Evolutionary conservation across 2,113 vertebrate species (phyloP), one percentile per base, ranked within the genome.

Genomic region (Cyanocitta stelleri): DNA sequence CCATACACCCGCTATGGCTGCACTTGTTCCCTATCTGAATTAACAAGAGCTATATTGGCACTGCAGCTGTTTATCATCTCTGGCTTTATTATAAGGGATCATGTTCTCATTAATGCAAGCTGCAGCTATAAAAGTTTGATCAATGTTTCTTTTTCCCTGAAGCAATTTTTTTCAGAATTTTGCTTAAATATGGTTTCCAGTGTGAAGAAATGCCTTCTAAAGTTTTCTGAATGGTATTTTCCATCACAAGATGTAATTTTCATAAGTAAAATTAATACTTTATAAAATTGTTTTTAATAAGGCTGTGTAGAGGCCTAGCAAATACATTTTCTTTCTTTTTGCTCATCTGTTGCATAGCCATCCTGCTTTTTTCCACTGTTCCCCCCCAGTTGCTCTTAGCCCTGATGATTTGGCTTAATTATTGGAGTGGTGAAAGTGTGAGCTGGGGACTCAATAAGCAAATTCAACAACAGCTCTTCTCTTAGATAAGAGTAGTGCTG

Each of bases 1-100:
- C 80, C 83, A 35, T 66, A 63, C 79, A 89, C 52, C 66, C 83
- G 59, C 81, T 85, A 67, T 4, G 69, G 77, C 61, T 93, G 82
- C 52, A 76, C 83, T 94, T 96, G 90, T 95, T 97, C 93, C 18
- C 14, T 67, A 20, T 85, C 83, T 92, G 89, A 96, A 80, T 74
- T 73, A 82, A 92, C 74, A 86, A 95, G 81, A 83, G 86, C 87
- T 95, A 41, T 88, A 63, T 62, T 97, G 88, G 72, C 69, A 46
- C 86, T 80, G 94, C 95, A 96, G 95, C 95, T 97, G 94, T 92
- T 95, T 82, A 37, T 74, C 48, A 51, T 48, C 89, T 82, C 76
- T 86, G 81, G 44, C 77, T 88, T 79, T 92, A 68, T 68, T 67
- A 68, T 90, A 46, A 72, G 66, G 32, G 73, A 78, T 90, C 48